phyloP scores from a whole-genome alignment of 1,140 invertebrate species.

The Ceratina calcarata region DNA sequence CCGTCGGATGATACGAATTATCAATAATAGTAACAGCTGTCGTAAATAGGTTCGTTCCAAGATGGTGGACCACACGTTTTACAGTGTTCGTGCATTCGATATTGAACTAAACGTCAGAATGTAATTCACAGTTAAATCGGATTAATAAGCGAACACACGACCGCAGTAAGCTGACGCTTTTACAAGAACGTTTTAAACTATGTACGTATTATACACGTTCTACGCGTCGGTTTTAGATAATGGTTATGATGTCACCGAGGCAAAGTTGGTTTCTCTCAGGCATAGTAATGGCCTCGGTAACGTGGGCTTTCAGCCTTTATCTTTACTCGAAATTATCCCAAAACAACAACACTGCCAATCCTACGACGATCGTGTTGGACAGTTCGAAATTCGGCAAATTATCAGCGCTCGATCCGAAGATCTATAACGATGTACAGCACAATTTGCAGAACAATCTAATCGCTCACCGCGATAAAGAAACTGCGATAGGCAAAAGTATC shows the following conservation, averaged over 20 bases:
- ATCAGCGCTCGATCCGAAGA: constrained; percentile 62
- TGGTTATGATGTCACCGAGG: constrained; percentile 71
- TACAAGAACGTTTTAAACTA: too few species aligned
- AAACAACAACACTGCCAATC: constrained; percentile 67
- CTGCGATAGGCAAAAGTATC: constrained; percentile 1
- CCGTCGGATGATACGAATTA: neutral
- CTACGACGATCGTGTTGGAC: constrained; percentile 66
- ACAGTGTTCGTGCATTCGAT: neutral
- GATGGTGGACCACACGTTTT: constrained; percentile 16
- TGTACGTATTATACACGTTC: neutral
- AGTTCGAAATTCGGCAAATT: constrained; percentile 61
- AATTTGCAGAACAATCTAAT: constrained; percentile 65
- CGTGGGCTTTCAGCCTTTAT: constrained; percentile 85
- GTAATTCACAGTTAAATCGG: neutral
- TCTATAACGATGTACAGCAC: constrained; percentile 60
- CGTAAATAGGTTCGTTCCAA: constrained; percentile 11
- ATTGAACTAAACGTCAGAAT: constrained; percentile 12
- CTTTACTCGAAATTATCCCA: constrained; percentile 81
- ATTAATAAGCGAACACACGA: neutral
- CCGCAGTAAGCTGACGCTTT: neutral
- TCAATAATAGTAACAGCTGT: constrained; percentile 14
- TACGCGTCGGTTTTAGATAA: constrained; percentile 57
- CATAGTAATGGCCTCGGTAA: constrained; percentile 84
- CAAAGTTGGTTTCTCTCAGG: constrained; percentile 84
- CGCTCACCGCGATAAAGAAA: constrained; percentile 26